Conservation (phyloP, 1,140 invertebrate species). For the Drusus annulatus region DNA sequence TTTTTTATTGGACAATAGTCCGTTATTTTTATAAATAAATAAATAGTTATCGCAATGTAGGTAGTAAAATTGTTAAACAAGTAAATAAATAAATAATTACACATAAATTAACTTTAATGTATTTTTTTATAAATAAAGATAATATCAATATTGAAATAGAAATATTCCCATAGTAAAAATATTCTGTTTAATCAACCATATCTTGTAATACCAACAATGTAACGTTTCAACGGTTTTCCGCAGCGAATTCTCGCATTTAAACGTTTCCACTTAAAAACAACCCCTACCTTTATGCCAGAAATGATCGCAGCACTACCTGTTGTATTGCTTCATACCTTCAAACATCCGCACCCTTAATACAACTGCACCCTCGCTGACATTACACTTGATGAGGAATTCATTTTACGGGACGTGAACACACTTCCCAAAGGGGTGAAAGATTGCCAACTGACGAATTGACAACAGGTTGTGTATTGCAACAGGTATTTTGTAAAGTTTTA, state of each 20-base stretch:
- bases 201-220: too few species aligned
- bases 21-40: too few species aligned
- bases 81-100: too few species aligned
- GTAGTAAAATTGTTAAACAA: too few species aligned
- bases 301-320: not conserved
- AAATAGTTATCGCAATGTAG: too few species aligned
- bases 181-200: too few species aligned
- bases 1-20: too few species aligned
- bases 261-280: not conserved
- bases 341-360: not conserved
- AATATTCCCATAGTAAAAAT: too few species aligned
- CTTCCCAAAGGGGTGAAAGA: not conserved
- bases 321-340: not conserved
- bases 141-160: too few species aligned
- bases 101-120: too few species aligned
- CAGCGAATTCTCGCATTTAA: not conserved
- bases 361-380: not conserved
- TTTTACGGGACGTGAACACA: constrained; percentile 13
- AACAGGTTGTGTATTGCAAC: not conserved
- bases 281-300: not conserved
- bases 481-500: not conserved
- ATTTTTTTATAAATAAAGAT: too few species aligned
- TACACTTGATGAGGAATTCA: constrained; percentile 14
- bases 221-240: not conserved
- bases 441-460: not conserved